These are phyloP conservation scores for Morelia viridis DNA, from an alignment of 2,797 vertebrate genomes.

Conservation along the genomic window DNA sequence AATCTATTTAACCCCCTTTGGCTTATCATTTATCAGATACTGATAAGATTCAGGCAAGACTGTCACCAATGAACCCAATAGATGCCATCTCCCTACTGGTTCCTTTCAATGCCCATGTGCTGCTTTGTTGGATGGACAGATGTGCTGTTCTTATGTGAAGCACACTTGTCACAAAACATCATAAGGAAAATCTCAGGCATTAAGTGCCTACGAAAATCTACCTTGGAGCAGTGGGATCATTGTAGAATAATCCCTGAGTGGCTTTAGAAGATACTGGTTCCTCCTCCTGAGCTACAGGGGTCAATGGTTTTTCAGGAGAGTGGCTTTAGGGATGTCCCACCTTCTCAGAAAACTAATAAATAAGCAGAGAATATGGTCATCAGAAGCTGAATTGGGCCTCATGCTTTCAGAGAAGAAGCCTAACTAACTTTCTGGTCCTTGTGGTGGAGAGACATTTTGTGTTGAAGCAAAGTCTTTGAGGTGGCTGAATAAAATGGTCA, in stretches of 20 bases:
- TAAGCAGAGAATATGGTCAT: background rate
- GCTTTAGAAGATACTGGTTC: constrained; percentile 60
- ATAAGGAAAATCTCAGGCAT: constrained; percentile 57
- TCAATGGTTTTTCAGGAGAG: background rate
- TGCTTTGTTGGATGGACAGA: constrained; percentile 19
- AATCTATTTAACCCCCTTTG: constrained; percentile 41
- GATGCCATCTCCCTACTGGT: constrained; percentile 25
- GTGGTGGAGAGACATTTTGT: background rate
- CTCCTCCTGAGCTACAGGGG: constrained; percentile 1
- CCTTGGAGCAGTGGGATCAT: constrained; percentile 47
- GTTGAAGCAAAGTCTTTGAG: background rate
- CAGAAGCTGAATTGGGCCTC: background rate
- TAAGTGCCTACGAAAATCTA: constrained; percentile 57
- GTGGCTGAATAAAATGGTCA: background rate
- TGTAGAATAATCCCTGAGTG: constrained; percentile 55
- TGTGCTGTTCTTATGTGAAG: constrained; percentile 45
- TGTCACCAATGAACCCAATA: background rate
- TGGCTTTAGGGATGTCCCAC: background rate
- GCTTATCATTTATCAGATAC: constrained; percentile 25
- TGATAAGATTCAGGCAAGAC: background rate
- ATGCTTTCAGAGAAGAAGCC: background rate
- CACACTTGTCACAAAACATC: constrained; percentile 57
- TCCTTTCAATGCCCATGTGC: constrained; percentile 8
- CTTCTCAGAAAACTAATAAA: background rate
- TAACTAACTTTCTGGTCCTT: background rate